A percentile compares a stretch with the other conserved stretches of the same genome.
phyloP scores from a whole-genome alignment of 2,888 invertebrate genomes.

The Patella ulyssiponensis region DNA sequence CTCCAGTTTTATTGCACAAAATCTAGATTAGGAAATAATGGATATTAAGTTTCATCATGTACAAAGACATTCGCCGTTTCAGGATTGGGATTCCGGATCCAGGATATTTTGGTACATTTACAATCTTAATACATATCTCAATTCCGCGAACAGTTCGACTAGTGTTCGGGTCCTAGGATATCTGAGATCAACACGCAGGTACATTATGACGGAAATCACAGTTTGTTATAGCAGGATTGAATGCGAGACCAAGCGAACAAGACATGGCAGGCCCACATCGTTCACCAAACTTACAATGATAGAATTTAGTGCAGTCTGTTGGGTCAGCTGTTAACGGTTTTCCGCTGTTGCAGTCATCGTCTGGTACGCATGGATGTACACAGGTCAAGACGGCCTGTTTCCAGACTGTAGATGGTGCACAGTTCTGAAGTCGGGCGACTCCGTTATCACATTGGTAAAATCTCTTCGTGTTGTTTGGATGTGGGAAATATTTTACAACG shows the following conservation, averaged over 20 bases:
- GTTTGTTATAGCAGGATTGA: neutral
- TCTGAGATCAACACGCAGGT: too few species aligned
- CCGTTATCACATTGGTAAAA: slow-evolving; percentile 36
- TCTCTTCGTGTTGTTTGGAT: slow-evolving; percentile 18
- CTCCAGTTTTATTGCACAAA: too few species aligned
- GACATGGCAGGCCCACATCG: neutral
- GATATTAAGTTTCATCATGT: too few species aligned
- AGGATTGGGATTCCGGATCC: too few species aligned
- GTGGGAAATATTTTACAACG: slow-evolving; percentile 20
- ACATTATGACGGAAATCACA: too few species aligned
- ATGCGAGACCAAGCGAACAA: neutral
- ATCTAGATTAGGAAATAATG: too few species aligned
- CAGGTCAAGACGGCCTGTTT: slow-evolving; percentile 24
- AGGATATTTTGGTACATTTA: too few species aligned
- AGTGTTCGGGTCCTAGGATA: too few species aligned
- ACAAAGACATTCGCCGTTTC: too few species aligned
- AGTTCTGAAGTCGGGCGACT: slow-evolving; percentile 23
- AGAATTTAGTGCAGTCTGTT: slow-evolving; percentile 32
- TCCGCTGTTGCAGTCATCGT: neutral
- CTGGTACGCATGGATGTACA: slow-evolving; percentile 5
- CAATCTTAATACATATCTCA: too few species aligned
- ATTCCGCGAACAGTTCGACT: too few species aligned
- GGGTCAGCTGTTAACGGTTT: neutral
- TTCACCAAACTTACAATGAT: slow-evolving; percentile 23
- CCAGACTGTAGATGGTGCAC: slow-evolving; percentile 25